Base-by-base conservation (phyloP, 2,113 vertebrate species). In the Xyrauchen texanus region DNA sequence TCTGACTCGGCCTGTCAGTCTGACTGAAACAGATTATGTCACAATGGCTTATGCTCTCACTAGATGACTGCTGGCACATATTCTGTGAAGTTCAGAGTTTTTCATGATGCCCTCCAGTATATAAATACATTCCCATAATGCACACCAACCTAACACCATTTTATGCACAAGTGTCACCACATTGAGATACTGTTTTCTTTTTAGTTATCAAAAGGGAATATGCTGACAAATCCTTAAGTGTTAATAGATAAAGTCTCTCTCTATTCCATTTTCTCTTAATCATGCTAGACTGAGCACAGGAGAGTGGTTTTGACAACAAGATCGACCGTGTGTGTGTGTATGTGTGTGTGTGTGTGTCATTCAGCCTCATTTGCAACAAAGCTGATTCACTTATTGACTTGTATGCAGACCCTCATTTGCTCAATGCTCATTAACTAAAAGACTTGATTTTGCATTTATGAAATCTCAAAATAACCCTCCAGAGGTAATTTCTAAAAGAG, bases 11-110 rank as follows among this genome's bases (percentile, higher is more conserved):
- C 69, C 55, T 47, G 69, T 72, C 71, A 63, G 15, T 62, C 45
- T 62, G 34, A 75, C 72, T 75, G 15, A 63, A 75, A 75, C 58
- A 62, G 60, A 75, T 64, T 63, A 75, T 75, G 72, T 75, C 72
- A 75, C 46, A 63, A 75, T 52, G 60, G 72, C 15, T 75, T 75
- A 75, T 61, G 44, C 58, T 75, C 72, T 52, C 4, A 58, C 45
- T 45, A 63, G 58, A 75, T 52, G 45, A 75, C 58, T 75, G 72
- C 58, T 75, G 72, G 15, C 70, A 60, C 34, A 15, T n/a, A 58
- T 13, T 72, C 70, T 72, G 44, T 72, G 70, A 72, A 72, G 42
- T 60, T 72, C 70, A 8, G 42, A 60, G 34, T 72, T 60, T 46
- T 72, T 72, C 13, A 72, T 7, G 4, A 21, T 47, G 55, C 8